Evolutionary conservation across 2,888 invertebrate genomes (phyloP), one percentile per base, ranked within the genome.

Genomic region (Luperina nickerlii): DNA sequence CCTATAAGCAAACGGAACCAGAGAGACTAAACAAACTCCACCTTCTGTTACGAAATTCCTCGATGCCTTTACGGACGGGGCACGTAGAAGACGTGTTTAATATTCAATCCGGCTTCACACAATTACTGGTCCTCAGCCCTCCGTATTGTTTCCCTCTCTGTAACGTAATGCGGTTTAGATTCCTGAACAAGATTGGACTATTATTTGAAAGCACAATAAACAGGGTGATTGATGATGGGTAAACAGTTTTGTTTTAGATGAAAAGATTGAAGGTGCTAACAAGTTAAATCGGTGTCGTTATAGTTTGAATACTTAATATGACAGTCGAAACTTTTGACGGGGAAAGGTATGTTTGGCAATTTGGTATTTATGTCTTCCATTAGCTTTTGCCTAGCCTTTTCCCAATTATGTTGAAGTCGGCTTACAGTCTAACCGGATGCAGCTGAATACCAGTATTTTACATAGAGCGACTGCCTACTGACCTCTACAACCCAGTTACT

Each of bases 91-190:
- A 76, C 78, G 18, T 77, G 81, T 67, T 88, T 89, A 86, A 88
- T 88, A 88, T 88, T 88, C 88, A 88, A 89, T 88, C 87, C 85
- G 63, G 81, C 87, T 89, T 84, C 80, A 82, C 83, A 85, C 89
- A 88, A 88, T 88, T 89, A 88, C 87, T 88, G 79, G 82, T 72
- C 78, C 81, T 73, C 81, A 79, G 69, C 63, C 79, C 75, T 76
- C 79, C 63, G 73, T 83, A 88, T 89, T 88, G 87, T 89, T 79
- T 78, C 83, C 86, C 71, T 73, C 69, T 51, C 62, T 72, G 48
- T 76, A 24, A 42, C 45, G 63, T 88, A 88, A 88, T 83, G 80
- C 75, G 80, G 90, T 83, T 88, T 86, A 87, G 81, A 87, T 86
- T 80, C 81, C 63, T 76, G 67, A 72, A 82, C 84, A 80, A 82